These are phyloP conservation scores for Heterocephalus glaber DNA, from an alignment of 2,113 vertebrate genomes.

Conservation along the genomic window DNA sequence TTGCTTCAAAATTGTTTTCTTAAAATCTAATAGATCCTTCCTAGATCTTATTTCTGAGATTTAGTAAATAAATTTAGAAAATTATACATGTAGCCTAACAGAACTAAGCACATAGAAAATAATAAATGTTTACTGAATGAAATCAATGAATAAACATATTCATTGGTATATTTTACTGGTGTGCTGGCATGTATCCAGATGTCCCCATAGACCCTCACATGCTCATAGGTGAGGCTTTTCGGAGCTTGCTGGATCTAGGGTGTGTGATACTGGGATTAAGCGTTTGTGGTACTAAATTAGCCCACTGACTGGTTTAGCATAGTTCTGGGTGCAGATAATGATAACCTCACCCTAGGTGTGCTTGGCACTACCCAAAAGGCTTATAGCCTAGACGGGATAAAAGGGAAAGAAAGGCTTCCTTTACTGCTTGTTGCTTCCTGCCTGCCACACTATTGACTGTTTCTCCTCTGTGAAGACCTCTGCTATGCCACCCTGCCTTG, in stretches of 20 bases:
- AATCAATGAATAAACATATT: background rate
- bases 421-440: background rate
- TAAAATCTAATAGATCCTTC: background rate
- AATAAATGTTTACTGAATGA: background rate
- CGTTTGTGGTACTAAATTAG: background rate
- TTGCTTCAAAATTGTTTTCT: conserved; percentile 42
- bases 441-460: background rate
- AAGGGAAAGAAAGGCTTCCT: background rate
- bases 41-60: background rate
- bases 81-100: background rate
- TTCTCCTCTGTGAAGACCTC: background rate
- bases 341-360: background rate
- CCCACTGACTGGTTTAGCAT: background rate
- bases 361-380: background rate
- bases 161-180: background rate
- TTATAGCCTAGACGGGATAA: background rate
- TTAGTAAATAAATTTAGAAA: background rate
- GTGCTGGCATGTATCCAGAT: background rate
- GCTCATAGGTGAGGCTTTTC: background rate
- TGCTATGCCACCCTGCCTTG: background rate
- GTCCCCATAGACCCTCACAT: background rate
- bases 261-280: background rate
- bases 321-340: background rate
- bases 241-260: background rate
- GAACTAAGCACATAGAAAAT: background rate